Conservation (phyloP, 2,888 invertebrate species). For the Seira ritae region DNA sequence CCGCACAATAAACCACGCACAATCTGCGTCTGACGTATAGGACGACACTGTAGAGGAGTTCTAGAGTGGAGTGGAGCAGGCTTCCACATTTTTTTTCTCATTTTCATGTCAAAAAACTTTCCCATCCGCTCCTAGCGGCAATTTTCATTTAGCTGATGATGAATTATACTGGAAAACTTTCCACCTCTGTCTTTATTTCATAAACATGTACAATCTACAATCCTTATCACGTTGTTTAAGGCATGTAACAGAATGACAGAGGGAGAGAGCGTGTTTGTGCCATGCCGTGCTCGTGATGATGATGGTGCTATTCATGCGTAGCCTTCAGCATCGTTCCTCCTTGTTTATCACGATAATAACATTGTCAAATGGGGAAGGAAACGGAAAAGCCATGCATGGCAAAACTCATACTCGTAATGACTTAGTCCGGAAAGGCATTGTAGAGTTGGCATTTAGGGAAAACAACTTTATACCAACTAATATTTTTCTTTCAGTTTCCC, state of each 20-base stretch:
- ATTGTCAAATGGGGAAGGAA: no score
- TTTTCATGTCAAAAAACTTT: slow-evolving; percentile 28
- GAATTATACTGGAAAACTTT: slow-evolving; percentile 16
- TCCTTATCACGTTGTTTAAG: neutral
- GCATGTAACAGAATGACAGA: neutral
- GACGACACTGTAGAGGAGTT: neutral
- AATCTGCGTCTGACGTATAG: slow-evolving; percentile 4
- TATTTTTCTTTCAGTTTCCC: no score
- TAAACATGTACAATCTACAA: neutral
- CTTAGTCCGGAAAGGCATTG: no score
- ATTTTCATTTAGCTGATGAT: slow-evolving; percentile 26
- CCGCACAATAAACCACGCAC: neutral
- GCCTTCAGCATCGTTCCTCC: neutral
- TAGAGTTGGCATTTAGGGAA: no score
- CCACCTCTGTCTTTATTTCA: neutral
- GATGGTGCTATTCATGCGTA: slow-evolving; percentile 4
- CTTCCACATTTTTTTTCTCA: neutral
- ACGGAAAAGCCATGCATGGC: no score
- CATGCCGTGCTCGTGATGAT: no score
- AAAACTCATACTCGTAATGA: no score
- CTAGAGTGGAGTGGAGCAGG: no score
- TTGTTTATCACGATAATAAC: no score
- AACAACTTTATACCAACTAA: no score
- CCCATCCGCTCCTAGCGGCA: slow-evolving; percentile 20
- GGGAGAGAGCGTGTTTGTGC: neutral